These are phyloP conservation scores for Polypedilum vanderplanki DNA, from an alignment of 1,140 invertebrate genomes.

Conservation along the genomic window DNA sequence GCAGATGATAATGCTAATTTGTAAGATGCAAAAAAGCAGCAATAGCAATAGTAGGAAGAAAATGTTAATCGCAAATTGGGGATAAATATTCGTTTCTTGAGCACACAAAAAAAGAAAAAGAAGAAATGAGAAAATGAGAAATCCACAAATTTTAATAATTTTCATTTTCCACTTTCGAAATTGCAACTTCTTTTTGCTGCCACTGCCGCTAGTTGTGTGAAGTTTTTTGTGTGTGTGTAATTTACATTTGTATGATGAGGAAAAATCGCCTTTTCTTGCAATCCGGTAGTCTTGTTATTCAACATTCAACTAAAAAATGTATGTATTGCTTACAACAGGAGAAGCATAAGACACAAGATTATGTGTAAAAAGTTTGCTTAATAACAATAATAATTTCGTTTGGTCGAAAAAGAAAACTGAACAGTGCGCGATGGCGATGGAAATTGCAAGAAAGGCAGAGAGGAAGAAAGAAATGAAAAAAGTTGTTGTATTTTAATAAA, in stretches of 20 bases:
- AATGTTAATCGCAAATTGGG: too few relatives aligned
- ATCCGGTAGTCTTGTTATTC: too few relatives aligned
- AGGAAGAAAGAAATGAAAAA: constrained; percentile 21
- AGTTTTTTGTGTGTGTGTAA: constrained; percentile 8
- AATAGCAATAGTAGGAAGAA: too few relatives aligned
- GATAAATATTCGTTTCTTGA: too few relatives aligned
- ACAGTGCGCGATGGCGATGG: background rate
- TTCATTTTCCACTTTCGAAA: background rate
- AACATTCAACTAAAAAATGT: too few relatives aligned
- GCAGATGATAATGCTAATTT: constrained; percentile 18
- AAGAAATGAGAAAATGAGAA: background rate
- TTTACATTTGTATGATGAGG: background rate
- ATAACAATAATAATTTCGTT: constrained; percentile 21
- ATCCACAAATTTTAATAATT: constrained; percentile 19
- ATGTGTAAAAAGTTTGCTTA: constrained; percentile 25
- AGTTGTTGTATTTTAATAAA: constrained; percentile 29
- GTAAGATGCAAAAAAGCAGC: background rate
- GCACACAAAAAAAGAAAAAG: too few relatives aligned
- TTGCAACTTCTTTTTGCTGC: background rate
- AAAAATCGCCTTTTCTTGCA: background rate
- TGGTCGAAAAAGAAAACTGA: background rate
- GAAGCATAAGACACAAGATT: constrained; percentile 16
- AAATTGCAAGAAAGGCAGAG: background rate
- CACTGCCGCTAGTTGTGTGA: background rate
- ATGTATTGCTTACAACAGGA: background rate